These are phyloP conservation scores for Elegia similella DNA, from an alignment of 2,888 invertebrate species.

Conservation along the genomic window DNA sequence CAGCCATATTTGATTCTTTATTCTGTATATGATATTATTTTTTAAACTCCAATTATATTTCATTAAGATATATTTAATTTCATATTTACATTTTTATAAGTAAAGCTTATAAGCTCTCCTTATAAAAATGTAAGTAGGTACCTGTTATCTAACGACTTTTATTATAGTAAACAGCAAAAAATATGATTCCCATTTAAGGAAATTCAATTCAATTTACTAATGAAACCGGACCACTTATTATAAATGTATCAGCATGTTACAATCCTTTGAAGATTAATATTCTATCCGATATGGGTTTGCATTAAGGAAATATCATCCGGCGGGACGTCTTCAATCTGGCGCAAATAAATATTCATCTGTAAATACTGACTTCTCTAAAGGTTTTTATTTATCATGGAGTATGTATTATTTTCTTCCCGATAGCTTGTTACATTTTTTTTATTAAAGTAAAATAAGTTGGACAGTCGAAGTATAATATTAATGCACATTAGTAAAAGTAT, in stretches of 20 bases:
- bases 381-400: not conserved
- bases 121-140: too few species aligned
- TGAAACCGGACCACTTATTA: constrained; percentile 20
- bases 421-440: not conserved
- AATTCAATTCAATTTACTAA: not conserved
- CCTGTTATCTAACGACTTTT: too few species aligned
- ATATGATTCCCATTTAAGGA: not conserved
- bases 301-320: constrained; percentile 32
- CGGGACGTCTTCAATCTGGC: constrained; percentile 27
- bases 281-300: constrained; percentile 38
- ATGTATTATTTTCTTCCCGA: not conserved
- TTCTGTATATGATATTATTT: too few species aligned
- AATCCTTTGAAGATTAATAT: constrained; percentile 54
- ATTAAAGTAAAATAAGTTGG: not conserved
- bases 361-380: constrained; percentile 12
- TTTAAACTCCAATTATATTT: too few species aligned
- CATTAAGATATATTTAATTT: too few species aligned
- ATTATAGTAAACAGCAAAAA: too few species aligned
- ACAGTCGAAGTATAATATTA: too few species aligned
- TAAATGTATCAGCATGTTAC: constrained; percentile 38
- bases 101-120: too few species aligned
- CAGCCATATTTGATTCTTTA: too few species aligned
- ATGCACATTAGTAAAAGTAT: too few species aligned
- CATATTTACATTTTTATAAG: too few species aligned
- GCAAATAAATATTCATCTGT: constrained; percentile 23